Base-by-base conservation (phyloP, 2,888 invertebrate genomes). In the Dusona sp. region DNA sequence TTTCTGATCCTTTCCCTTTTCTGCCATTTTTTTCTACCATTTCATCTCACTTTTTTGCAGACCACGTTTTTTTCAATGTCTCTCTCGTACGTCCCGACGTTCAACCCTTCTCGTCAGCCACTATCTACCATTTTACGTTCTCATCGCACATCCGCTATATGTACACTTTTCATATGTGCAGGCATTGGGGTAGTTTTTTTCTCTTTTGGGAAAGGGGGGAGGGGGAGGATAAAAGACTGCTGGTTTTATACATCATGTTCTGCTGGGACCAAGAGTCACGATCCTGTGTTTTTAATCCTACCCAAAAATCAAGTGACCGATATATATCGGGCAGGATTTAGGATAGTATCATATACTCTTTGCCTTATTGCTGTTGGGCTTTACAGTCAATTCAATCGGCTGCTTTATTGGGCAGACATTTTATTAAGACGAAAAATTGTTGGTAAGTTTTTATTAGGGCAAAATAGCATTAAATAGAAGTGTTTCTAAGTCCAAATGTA, bases 11-110 rank as follows among this genome's bases (percentile, higher is more conserved):
- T 67, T 65, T 81, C 72, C 77, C 79, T 83, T 68, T 70, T 81
- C 57, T 85, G 42, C 77, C 36, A 3, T 13, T 65, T 85, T 64
- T 75, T 80, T 61, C 29, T 84, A 75, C 68, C 68, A 70, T 61
- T 89, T 88, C 83, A 79, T 80, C 85, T 84, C 77, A 67, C 67
- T 83, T 67, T 22, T 68, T 65, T 72, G 33, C 77, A 74, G 38
- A 67, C 61, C 61, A 29, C 13, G 57, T 61, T 29, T 61, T 61
- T 61, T 83, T 45, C 33, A 22, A 19, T 29, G 48, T 42, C 45
- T 70, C 61, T 48, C 73, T 54, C 68, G 67, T 68, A 57, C 65
- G 70, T 70, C 51, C 61, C 22, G n/a, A 85, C 61, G 72, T 82
- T 75, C 81, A 72, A 65, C 81, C 65, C 42, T 74, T 51, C 57